Evolutionary conservation across 2,113 vertebrate species (phyloP).

Genomic region (Puffinus mauretanicus): DNA sequence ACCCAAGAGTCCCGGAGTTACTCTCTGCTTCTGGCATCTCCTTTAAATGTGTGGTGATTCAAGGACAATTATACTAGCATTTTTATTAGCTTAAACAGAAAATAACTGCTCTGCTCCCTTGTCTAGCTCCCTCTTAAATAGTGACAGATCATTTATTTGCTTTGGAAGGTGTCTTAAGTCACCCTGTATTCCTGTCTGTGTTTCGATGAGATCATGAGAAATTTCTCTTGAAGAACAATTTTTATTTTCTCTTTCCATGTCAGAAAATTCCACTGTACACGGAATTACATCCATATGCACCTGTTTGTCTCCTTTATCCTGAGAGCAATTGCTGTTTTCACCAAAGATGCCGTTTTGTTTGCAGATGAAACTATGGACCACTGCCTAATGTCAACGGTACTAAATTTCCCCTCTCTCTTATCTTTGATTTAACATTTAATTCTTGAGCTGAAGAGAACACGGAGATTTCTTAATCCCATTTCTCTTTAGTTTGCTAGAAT

Average conservation of each 20-base stretch:
- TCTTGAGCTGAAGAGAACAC: not conserved
- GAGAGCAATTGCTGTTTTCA: conserved; percentile 84
- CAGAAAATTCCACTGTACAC: conserved; percentile 89
- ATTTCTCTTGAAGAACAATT: not conserved
- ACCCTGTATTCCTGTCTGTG: not conserved
- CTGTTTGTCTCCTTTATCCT: conserved; percentile 88
- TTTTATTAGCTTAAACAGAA: not conserved
- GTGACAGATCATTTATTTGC: not conserved
- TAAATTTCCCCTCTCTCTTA: not conserved
- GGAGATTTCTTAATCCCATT: not conserved
- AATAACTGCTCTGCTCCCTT: not conserved
- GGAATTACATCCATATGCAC: conserved; percentile 92
- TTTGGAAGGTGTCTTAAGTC: not conserved
- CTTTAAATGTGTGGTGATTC: not conserved
- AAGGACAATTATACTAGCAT: not conserved
- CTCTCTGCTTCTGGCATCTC: not conserved
- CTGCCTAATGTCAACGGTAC: conserved; percentile 87
- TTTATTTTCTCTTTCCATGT: not conserved
- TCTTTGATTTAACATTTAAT: not conserved
- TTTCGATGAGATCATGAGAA: not conserved
- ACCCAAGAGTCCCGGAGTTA: not conserved
- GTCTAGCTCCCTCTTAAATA: not conserved
- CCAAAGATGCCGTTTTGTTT: conserved; percentile 86
- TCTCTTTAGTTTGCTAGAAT: not conserved
- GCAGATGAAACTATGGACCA: conserved; percentile 85